Evolutionary conservation across 2,797 vertebrate species (phyloP), one percentile per base, ranked within the genome.

Genomic region (Cirrhinus molitorella): DNA sequence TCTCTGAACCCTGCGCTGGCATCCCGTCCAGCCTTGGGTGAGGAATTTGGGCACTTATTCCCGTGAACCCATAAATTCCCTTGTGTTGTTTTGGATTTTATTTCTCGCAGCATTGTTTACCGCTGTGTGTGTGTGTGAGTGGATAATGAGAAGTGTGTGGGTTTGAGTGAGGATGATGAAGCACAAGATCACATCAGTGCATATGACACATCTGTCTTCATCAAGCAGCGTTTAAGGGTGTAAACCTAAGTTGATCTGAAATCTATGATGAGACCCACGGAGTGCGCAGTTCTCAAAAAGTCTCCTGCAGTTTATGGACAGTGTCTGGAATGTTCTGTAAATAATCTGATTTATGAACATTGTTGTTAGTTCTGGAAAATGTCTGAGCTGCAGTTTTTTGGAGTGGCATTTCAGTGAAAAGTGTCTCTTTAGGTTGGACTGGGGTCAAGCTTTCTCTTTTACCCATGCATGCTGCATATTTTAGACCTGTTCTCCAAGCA

Each of bases 11-110:
- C 57, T 57, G 47, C 3, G 21, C 76, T 78, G 49, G 65, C 51
- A 45, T 81, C 67, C 66, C 77, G 55, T 84, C 61, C 57, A 76
- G 81, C 70, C 83, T 25, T 81, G 85, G 82, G 57, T 45, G 74
- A 85, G 72, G 82, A 88, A 82, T 85, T 65, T 65, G 12, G 67
- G n/a, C 70, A 55, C 66, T 88, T 51, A 70, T 68, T 59, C 23
- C 63, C 70, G 51, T 70, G 37, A 57, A 57, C 37, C 66, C 17
- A 70, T 80, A 21, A n/a, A 80, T 45, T 37, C n/a, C 21, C 34
- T 40, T 40, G 31, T 28, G 13, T 43, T 25, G 21, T 45, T 61
- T 61, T 45, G 13, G n/a, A 76, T 61, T 74, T 67, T 57, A 23
- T 77, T 67, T 55, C 12, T 68, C 1, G 9, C n/a, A 5, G 49